Evolutionary conservation across 1,140 invertebrate species (phyloP), one percentile per base, ranked within the genome.

Genomic region (Drosophila mauritiana): DNA sequence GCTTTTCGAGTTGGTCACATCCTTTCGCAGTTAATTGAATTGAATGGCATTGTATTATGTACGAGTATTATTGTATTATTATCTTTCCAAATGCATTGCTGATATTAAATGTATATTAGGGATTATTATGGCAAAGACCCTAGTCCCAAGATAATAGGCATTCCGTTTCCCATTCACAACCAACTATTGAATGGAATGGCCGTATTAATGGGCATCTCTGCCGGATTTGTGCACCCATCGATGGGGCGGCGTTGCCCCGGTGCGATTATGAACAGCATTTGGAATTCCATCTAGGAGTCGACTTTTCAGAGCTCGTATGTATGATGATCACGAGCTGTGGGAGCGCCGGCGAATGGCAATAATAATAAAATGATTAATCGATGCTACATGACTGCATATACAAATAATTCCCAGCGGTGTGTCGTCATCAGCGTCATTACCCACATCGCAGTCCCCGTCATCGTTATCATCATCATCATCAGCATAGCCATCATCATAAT

Each of bases 301-400:
- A 27, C 27, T 58, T 46, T 56, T 40, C 34, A 62, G 46, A 49
- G 39, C 59, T 75, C 73, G 45, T 85, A 73, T 78, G 82, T 81
- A 89, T 80, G 84, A 73, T 72, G 84, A 84, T 83, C 83, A 88
- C 83, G 80, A 88, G 80, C 72, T 73, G 55, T 89, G 84, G 84
- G 84, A 89, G 83, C 58, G 70, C 76, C 78, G 79, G 52, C 79
- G 75, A 83, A 88, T 79, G 83, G 79, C 78, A 77, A 76, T 68
- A 89, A 89, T 89, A 88, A 89, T 89, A 89, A 89, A 89, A 89
- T 89, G 84, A 89, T 89, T 89, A 89, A 89, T 89, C 84, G 84
- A 89, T 89, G 84, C 85, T 89, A 89, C 84, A 89, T 89, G 84
- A 89, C 84, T 83, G 84, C 80, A 86, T 86, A 86, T 80, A 86